These are phyloP conservation scores for Scarus forsteni DNA, from an alignment of 2,797 vertebrate genomes.

Conservation along the genomic window DNA sequence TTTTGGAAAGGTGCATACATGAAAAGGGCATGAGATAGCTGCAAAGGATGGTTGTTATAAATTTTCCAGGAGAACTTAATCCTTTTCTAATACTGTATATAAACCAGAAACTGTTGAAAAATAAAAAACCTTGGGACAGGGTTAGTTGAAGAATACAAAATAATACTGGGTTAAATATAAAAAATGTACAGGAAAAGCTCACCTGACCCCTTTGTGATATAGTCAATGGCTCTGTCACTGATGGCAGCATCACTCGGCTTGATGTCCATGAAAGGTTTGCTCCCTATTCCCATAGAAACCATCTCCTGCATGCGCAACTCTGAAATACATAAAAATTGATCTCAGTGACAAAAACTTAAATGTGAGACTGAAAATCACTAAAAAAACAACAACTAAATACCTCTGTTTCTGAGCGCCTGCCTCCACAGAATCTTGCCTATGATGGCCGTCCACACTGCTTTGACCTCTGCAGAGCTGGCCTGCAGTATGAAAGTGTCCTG, in stretches of 20 bases:
- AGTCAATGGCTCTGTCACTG: conserved; percentile 85
- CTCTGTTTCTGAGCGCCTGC: conserved; percentile 89
- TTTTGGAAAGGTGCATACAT: no score
- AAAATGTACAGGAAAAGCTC: conserved; percentile 21
- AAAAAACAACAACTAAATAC: conserved; percentile 52
- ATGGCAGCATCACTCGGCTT: conserved; percentile 89
- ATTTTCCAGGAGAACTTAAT: no score
- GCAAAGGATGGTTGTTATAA: no score
- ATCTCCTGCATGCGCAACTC: conserved; percentile 90
- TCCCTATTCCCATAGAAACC: conserved; percentile 90
- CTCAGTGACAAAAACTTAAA: not conserved
- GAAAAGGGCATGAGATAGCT: no score
- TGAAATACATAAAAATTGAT: conserved; percentile 42
- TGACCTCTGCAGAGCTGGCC: conserved; percentile 85
- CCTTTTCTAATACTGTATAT: no score
- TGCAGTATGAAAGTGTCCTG: conserved; percentile 91
- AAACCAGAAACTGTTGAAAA: no score
- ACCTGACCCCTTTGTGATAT: conserved; percentile 87
- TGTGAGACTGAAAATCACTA: not conserved
- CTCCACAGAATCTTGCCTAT: conserved; percentile 91
- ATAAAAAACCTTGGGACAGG: not conserved
- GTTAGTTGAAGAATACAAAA: no score
- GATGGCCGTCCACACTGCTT: conserved; percentile 85
- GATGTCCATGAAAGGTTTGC: conserved; percentile 90
- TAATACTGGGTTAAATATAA: not conserved